Evolutionary conservation across 2,888 invertebrate genomes (phyloP).

Genomic region (Clitarchus hookeri): DNA sequence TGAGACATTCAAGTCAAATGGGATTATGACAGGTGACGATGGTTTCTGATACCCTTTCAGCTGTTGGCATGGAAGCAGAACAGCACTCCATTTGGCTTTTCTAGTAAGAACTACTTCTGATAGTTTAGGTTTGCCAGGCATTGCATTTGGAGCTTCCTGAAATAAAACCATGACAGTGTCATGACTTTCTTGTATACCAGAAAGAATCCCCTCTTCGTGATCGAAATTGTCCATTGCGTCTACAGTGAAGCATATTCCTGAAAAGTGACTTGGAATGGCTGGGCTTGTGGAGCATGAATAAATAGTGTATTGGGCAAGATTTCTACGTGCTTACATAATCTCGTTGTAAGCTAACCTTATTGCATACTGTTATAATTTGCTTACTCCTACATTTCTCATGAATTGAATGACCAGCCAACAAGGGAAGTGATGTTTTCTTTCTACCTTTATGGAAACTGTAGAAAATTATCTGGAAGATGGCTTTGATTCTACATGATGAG

Average conservation of each 20-base stretch:
- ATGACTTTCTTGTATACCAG: not conserved
- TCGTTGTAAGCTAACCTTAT: not conserved
- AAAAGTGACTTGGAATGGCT: not conserved
- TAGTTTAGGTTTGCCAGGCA: not conserved
- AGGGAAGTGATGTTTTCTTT: not conserved
- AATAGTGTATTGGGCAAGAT: not conserved
- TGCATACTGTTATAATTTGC: not conserved
- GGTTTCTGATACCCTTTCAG: not conserved
- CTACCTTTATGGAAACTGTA: not conserved
- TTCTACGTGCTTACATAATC: not conserved
- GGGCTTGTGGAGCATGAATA: not conserved
- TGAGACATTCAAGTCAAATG: not conserved
- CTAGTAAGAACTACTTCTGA: not conserved
- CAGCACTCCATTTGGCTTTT: not conserved
- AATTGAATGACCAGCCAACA: not conserved
- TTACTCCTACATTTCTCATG: conserved; percentile 19
- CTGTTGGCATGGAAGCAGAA: conserved; percentile 12
- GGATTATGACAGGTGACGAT: not conserved
- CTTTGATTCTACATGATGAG: not conserved
- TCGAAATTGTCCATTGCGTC: not conserved
- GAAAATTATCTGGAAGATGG: not conserved
- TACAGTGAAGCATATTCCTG: not conserved
- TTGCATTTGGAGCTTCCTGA: not conserved
- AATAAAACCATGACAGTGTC: conserved; percentile 2
- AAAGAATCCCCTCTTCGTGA: not conserved